These are phyloP conservation scores for Andinoacara biseriatus DNA, from an alignment of 2,113 vertebrate species.

Conservation along the genomic window DNA sequence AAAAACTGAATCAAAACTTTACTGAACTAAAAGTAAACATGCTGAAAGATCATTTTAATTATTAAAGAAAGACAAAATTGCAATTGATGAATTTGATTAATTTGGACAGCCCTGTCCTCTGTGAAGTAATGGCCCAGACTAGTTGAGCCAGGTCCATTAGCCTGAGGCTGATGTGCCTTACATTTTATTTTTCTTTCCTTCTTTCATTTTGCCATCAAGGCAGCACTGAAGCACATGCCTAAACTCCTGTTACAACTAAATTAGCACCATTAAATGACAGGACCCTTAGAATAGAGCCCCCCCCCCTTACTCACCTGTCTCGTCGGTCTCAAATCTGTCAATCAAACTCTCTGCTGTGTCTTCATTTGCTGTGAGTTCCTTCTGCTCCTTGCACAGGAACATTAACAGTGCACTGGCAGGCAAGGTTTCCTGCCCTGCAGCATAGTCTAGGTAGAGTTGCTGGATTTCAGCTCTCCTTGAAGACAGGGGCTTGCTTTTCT, in stretches of 20 bases:
- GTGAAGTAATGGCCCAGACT: not conserved
- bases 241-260: slow-evolving; percentile 32
- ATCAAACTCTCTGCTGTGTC: slow-evolving; percentile 62
- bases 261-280: slow-evolving; percentile 18
- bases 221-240: not conserved
- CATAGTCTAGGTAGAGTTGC: slow-evolving; percentile 53
- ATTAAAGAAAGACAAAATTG: not conserved
- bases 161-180: slow-evolving; percentile 1
- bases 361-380: slow-evolving; percentile 58
- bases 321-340: slow-evolving; percentile 75
- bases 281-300: not conserved
- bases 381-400: slow-evolving; percentile 71
- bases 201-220: slow-evolving; percentile 18
- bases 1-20: not conserved
- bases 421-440: slow-evolving; percentile 34
- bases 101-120: not conserved
- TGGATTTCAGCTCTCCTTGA: slow-evolving; percentile 70
- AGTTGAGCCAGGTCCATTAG: slow-evolving; percentile 13
- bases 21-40: not conserved
- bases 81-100: not conserved
- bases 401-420: slow-evolving; percentile 47
- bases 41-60: not conserved
- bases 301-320: slow-evolving; percentile 59
- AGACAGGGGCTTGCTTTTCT: slow-evolving; percentile 32
- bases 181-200: slow-evolving; percentile 28